Conservation (phyloP, 2,797 vertebrate genomes). For the Acrossocheilus wenchowensis region DNA sequence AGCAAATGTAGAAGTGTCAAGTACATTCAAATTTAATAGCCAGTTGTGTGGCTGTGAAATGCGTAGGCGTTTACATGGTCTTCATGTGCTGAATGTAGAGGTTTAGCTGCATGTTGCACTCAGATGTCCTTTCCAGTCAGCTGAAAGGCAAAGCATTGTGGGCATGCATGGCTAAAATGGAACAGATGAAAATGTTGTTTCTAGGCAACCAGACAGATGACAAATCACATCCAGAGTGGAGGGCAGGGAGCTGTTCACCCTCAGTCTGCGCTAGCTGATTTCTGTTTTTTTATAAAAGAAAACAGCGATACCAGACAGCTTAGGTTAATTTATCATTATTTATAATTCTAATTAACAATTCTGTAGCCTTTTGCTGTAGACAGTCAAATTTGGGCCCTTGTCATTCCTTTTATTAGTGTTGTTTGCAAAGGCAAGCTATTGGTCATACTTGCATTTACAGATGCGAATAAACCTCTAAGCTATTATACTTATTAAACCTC, state of each 20-base stretch:
- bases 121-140: conserved; percentile 61
- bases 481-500: not conserved
- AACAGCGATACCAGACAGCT: not conserved
- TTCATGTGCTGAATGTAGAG: conserved; percentile 9
- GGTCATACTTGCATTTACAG: not conserved
- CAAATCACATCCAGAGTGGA: conserved; percentile 22
- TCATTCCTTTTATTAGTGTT: not conserved
- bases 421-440: not conserved
- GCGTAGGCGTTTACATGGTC: conserved; percentile 27
- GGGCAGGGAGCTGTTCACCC: not conserved
- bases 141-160: conserved; percentile 59
- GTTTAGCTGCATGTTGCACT: conserved; percentile 31
- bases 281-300: not conserved
- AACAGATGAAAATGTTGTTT: conserved; percentile 73
- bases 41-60: conserved; percentile 20
- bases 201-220: conserved; percentile 76
- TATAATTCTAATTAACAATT: not conserved
- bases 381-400: not conserved
- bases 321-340: not conserved
- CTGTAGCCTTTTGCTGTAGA: not conserved
- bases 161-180: conserved; percentile 57
- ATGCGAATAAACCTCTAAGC: not conserved
- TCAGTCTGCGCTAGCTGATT: not conserved
- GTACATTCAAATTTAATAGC: not conserved
- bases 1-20: conserved; percentile 4